Evolutionary conservation across 2,113 vertebrate genomes (phyloP), one percentile per base, ranked within the genome.

Genomic region (Oryzias curvinotus): DNA sequence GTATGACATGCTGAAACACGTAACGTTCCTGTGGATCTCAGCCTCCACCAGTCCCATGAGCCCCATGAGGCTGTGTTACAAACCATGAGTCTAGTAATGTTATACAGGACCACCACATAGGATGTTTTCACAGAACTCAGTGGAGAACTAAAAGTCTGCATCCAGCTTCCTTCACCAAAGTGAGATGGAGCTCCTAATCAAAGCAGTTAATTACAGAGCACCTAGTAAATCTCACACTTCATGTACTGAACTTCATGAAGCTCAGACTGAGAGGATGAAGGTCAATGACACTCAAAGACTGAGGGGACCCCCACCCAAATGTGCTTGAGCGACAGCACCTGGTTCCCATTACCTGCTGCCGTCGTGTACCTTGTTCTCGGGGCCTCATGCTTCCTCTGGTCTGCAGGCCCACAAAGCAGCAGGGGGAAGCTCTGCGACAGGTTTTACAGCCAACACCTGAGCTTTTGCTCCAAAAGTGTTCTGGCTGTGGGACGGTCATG

Each of bases 371-470:
- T 53, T 71, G 75, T 68, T 55, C 52, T 75, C 42, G 73, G 68
- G 42, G 53, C 53, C 76, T 73, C 25, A 48, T 19, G 67, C 65
- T 71, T 56, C 36, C 70, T 30, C 54, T 7, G 47, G 65, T 56
- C 57, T 69, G 69, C 60, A 30, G 57, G 7, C 71, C 36, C 75
- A 68, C 57, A 86, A 73, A 87, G 87, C 85, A 73, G 81, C 74
- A 45, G 83, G 81, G 19, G 78, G 58, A 45, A 49, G 70, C 52
- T 76, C 48, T 62, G 68, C 49, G 5, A 65, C 18, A 17, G 44
- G 1, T 73, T 85, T 89, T 75, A 87, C 80, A 71, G n/a, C 71
- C 4, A 58, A 72, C 83, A 87, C 80, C 80, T 89, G 83, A 76
- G 64, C 53, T 65, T 50, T 46, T 21, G 23, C 61, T 62, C 58